Conservation (phyloP, 2,797 vertebrate species). For the Trematomus bernacchii region DNA sequence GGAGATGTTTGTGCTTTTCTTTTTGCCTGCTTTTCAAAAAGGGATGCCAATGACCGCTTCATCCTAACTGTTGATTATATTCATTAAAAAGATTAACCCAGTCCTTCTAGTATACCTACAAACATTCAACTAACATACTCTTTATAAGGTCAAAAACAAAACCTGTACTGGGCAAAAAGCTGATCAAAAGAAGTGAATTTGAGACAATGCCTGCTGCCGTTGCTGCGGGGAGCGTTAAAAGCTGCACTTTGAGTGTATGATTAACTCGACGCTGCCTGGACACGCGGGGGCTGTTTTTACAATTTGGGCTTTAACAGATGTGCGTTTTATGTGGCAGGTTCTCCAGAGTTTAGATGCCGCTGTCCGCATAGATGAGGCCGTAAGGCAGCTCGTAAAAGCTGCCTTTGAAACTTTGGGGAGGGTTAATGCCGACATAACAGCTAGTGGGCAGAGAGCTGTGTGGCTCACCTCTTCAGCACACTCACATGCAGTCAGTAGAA, state of each 20-base stretch:
- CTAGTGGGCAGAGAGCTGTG: constrained; percentile 40
- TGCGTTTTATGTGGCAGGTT: constrained; percentile 87
- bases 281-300: constrained; percentile 73
- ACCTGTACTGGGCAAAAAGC: background rate
- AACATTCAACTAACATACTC: background rate
- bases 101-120: background rate
- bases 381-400: constrained; percentile 89
- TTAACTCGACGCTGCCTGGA: constrained; percentile 73
- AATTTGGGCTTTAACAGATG: constrained; percentile 83
- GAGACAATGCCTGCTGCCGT: constrained; percentile 38
- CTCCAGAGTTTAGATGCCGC: constrained; percentile 85
- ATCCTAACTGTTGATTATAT: background rate
- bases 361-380: constrained; percentile 86
- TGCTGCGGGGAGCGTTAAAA: constrained; percentile 42
- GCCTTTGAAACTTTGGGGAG: constrained; percentile 88
- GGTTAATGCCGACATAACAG: constrained; percentile 87
- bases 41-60: background rate
- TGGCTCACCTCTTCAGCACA: constrained; percentile 43
- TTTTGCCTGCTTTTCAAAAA: background rate
- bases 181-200: constrained; percentile 38
- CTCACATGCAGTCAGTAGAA: background rate
- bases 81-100: background rate
- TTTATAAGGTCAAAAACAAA: constrained; percentile 37
- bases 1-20: background rate
- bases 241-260: constrained; percentile 58